Conservation (phyloP, 2,888 invertebrate species). For the Sinopyrophorus schimmeli region DNA sequence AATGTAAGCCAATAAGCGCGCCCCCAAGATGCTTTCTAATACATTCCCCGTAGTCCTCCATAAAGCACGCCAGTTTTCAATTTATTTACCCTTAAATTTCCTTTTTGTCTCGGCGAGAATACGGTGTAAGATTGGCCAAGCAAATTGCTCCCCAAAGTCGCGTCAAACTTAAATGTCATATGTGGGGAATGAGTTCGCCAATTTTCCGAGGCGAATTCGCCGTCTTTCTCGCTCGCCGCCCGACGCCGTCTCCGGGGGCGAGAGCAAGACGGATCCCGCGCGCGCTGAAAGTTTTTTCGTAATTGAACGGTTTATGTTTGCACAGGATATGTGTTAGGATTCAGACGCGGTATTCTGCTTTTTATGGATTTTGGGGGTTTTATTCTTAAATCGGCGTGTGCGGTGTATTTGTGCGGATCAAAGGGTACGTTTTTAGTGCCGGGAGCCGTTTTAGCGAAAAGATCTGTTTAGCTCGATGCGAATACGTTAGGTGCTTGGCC, state of each 20-base stretch:
- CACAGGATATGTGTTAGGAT: slow-evolving; percentile 40
- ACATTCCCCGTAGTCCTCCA: slow-evolving; percentile 34
- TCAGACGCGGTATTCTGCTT: slow-evolving; percentile 46
- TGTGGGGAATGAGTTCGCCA: slow-evolving; percentile 27
- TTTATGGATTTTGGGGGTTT: slow-evolving; percentile 47
- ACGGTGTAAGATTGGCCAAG: slow-evolving; percentile 52
- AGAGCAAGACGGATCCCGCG: slow-evolving; percentile 2
- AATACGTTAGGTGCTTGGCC: too few relatives aligned
- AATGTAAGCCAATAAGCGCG: slow-evolving; percentile 24
- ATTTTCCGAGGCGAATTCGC: slow-evolving; percentile 12
- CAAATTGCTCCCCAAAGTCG: slow-evolving; percentile 52
- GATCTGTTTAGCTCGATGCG: too few relatives aligned
- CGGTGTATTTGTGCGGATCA: slow-evolving; percentile 38
- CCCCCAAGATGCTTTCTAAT: slow-evolving; percentile 21
- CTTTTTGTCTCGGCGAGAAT: slow-evolving; percentile 43
- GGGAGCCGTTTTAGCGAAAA: too few relatives aligned
- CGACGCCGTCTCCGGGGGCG: background rate
- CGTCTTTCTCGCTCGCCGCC: slow-evolving; percentile 4
- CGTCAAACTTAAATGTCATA: slow-evolving; percentile 54
- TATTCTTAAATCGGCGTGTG: slow-evolving; percentile 48
- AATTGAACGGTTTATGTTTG: slow-evolving; percentile 35
- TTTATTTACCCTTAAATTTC: slow-evolving; percentile 52
- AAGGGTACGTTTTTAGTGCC: too few relatives aligned
- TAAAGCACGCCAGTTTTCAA: slow-evolving; percentile 50
- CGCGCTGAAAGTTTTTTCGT: slow-evolving; percentile 12